Conservation (phyloP, 2,888 invertebrate genomes). For the Pomacea canaliculata region DNA sequence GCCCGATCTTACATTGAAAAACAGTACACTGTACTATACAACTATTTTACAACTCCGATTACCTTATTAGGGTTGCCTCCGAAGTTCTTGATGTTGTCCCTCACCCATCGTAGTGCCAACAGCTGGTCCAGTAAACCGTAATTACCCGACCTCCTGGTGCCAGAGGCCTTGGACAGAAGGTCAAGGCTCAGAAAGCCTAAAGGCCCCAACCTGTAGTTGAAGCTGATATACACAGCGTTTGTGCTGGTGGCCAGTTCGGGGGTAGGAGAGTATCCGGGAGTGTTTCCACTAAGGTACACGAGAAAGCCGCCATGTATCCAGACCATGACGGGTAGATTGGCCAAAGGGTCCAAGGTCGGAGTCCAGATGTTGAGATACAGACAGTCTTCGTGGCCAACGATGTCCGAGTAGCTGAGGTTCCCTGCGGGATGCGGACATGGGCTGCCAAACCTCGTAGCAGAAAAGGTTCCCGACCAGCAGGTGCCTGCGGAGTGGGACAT, state of each 20-base stretch:
- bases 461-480: constrained; percentile 45
- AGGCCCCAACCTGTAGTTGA: constrained; percentile 82
- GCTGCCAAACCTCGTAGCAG: constrained; percentile 36
- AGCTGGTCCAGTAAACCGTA: constrained; percentile 58
- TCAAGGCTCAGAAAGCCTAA: constrained; percentile 82
- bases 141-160: constrained; percentile 47
- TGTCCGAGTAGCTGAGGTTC: neutral
- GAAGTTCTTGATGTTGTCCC: constrained; percentile 48
- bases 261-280: constrained; percentile 74
- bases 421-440: constrained; percentile 35
- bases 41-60: neutral
- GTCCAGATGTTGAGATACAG: constrained; percentile 58
- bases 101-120: constrained; percentile 51
- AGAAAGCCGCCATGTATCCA: constrained; percentile 64
- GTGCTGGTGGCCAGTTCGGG: constrained; percentile 82
- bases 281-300: constrained; percentile 43
- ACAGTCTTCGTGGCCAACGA: constrained; percentile 56
- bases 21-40: no score
- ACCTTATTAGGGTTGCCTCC: constrained; percentile 49
- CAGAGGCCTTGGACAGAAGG: constrained; percentile 62
- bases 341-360: constrained; percentile 46
- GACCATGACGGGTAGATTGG: constrained; percentile 60
- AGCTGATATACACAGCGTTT: constrained; percentile 87
- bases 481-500: constrained; percentile 20
- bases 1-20: no score